These are phyloP conservation scores for Semnopithecus entellus DNA, from an alignment of 2,113 vertebrate species.

Conservation along the genomic window DNA sequence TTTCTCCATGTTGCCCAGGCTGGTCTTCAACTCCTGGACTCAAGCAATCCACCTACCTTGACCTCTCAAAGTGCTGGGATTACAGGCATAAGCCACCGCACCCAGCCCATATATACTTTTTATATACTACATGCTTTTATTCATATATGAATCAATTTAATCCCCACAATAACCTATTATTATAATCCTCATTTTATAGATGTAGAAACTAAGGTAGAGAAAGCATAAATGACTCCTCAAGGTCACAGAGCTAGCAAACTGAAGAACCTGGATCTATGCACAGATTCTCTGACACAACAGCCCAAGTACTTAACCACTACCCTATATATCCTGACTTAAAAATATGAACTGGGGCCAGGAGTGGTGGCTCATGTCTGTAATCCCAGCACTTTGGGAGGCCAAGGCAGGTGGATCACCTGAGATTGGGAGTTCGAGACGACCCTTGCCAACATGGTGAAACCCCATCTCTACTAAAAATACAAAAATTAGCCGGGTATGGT, in stretches of 20 bases:
- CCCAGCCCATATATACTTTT: neutral
- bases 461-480: too few species aligned
- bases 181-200: neutral
- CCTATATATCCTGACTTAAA: neutral
- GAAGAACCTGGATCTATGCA: neutral
- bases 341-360: neutral
- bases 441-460: too few species aligned
- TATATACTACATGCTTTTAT: neutral
- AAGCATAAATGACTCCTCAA: neutral
- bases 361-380: too few species aligned
- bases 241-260: neutral
- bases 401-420: too few species aligned
- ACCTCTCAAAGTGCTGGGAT: too few species aligned
- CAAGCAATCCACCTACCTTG: too few species aligned
- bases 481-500: too few species aligned
- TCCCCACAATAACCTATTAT: neutral
- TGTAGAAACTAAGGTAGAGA: neutral
- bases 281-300: neutral
- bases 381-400: too few species aligned
- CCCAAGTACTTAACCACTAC: neutral
- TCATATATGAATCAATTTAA: neutral
- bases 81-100: neutral
- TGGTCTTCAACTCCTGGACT: too few species aligned
- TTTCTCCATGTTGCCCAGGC: too few species aligned
- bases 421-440: too few species aligned